Evolutionary conservation across 1,140 invertebrate species (phyloP).

Genomic region (Drosophila arizonae): DNA sequence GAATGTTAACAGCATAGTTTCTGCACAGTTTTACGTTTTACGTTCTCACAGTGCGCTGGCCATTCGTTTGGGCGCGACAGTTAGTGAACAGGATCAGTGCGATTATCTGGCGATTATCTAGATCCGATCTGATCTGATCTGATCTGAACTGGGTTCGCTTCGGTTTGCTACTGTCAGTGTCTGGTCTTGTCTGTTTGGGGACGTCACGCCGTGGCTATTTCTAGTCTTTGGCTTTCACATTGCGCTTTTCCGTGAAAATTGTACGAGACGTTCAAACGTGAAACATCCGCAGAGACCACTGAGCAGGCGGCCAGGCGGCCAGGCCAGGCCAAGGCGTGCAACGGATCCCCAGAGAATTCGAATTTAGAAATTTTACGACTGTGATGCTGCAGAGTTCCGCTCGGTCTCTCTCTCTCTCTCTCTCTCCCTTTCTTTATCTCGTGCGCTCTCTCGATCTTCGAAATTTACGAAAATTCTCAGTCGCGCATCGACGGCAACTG

Average conservation of each 20-base stretch:
- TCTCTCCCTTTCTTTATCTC: too few relatives aligned
- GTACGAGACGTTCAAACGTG: slow-evolving; percentile 81
- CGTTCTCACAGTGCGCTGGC: slow-evolving; percentile 5
- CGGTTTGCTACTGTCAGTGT: slow-evolving; percentile 65
- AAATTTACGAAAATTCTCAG: slow-evolving; percentile 38
- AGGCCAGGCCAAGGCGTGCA: slow-evolving; percentile 43
- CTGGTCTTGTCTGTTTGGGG: slow-evolving; percentile 57
- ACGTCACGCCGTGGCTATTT: slow-evolving; percentile 79
- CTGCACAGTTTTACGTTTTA: slow-evolving; percentile 20
- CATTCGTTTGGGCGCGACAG: slow-evolving; percentile 5
- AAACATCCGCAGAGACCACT: slow-evolving; percentile 83
- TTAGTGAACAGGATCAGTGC: slow-evolving; percentile 6
- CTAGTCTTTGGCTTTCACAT: slow-evolving; percentile 80
- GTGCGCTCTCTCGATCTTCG: too few relatives aligned
- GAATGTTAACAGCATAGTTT: slow-evolving; percentile 52
- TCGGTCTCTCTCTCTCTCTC: too few relatives aligned
- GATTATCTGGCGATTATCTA: not conserved
- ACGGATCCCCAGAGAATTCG: slow-evolving; percentile 45
- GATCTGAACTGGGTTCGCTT: slow-evolving; percentile 56
- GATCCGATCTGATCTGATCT: slow-evolving; percentile 31
- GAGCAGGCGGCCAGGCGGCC: slow-evolving; percentile 52
- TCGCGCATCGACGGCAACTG: slow-evolving; percentile 43
- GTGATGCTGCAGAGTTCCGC: too few relatives aligned
- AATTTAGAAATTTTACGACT: slow-evolving; percentile 22
- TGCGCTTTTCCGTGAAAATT: slow-evolving; percentile 78